Base-by-base conservation (phyloP, 1,140 invertebrate species). In the Glossosoma conforme region DNA sequence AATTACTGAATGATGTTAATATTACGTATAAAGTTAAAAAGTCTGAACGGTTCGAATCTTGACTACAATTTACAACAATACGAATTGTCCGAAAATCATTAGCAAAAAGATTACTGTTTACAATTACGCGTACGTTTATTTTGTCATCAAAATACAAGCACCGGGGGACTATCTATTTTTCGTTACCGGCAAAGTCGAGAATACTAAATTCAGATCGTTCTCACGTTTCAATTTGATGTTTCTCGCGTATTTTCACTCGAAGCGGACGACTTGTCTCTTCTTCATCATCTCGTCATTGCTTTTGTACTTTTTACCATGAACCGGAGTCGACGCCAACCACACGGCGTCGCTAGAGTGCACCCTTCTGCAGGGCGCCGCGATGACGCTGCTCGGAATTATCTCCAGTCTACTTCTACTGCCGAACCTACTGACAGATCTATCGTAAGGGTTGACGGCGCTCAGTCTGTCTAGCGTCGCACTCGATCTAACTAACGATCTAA, bases 281-380 rank as follows among this genome's bases (percentile, higher is more conserved):
- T 56, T 55, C n/a, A 56, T 56, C 52, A 59, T 59, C 28, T 59
- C 57, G 25, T 59, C 57, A 46, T 52, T 55, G 35, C 57, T 59
- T 28, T 50, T 52, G 37, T 46, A 52, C 36, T 50, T 52, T 22
- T 52, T 50, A 1, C 13, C 28, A 32, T 25, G 43, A 13, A 19
- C 41, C 17, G 52, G 47, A 2, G 33, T 21, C 5, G 52, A 13
- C 18, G 44, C 22, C 1, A 44, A 28, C 57, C 57, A 59, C 22
- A 59, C 45, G 17, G 44, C 53, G 32, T 56, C 53, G 46, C 57
- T 59, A 13, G 57, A 56, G 9, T 55, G 38, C 5, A 55, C 56
- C 8, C 52, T 36, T n/a, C 47, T 10, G 25, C 37, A 42, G 1
- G 51, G 32, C 11, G 40, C 25, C 3, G 15, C 17, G 32, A 14